Base-by-base conservation (phyloP, 37 sponge, comb jelly and placozoan genomes). In the Geodia barretti region DNA sequence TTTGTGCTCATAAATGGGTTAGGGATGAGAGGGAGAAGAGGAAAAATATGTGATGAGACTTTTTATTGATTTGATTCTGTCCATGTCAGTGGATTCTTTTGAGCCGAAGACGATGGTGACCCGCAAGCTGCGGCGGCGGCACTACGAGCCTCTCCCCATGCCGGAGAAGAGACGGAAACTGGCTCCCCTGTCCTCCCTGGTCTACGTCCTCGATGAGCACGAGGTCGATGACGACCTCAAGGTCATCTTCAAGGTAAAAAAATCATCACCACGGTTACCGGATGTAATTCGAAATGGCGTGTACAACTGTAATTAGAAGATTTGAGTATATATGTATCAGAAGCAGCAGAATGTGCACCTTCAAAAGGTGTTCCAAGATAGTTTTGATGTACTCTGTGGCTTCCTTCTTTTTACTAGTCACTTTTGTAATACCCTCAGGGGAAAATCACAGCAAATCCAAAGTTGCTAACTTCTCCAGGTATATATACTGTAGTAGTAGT, bases 31-130 rank as follows among this genome's bases (percentile, higher is more conserved):
- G 54, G 74, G 11, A n/a, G n/a, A n/a, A n/a, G n/a, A n/a, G n/a
- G n/a, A n/a, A n/a, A n/a, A n/a, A n/a, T n/a, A n/a, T n/a, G n/a
- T n/a, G n/a, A n/a, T n/a, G n/a, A n/a, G n/a, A n/a, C n/a, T n/a
- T n/a, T n/a, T n/a, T n/a, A n/a, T n/a, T n/a, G n/a, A n/a, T n/a
- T n/a, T n/a, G n/a, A n/a, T 14, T 41, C 31, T 60, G 36, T 87
- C 23, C 25, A 21, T 26, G 24, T 19, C 60, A 70, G 47, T 80
- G 64, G 90, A 89, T 63, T 75, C 66, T 3, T 74, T 84, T 79
- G 92, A 92, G 28, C 88, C 88, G 34, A 92, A 92, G 72, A 86
- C 70, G 40, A 86, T 91, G 87, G 82, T 82, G 25, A 92, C 92
- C 25, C 76, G 92, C 8, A 92, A 92, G 79, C 76, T 92, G 70